Evolutionary conservation across 2,797 vertebrate genomes (phyloP), one percentile per base, ranked within the genome.

Genomic region (Pelochelys cantorii): DNA sequence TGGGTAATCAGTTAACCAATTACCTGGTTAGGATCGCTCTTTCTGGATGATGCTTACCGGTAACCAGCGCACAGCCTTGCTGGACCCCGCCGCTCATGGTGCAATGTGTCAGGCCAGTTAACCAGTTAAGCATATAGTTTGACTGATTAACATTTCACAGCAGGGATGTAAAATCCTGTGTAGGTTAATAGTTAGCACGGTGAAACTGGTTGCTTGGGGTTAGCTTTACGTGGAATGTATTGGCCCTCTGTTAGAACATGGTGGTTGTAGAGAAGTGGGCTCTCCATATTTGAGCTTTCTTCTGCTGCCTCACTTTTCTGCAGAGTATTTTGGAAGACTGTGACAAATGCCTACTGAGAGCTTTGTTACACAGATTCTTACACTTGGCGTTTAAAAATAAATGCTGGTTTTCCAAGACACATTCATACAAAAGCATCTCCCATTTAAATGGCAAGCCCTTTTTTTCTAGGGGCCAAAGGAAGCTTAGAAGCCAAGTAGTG

Each of bases 321-420:
- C 81, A 85, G 93, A 88, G 78, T 42, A 68, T 90, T 96, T 93
- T 84, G 23, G 88, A 96, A 94, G 86, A 92, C 88, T 81, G 79
- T 92, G 94, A 92, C 91, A 92, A 12, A 29, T 42, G 6, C 96
- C 93, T 93, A 92, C 93, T 84, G 78, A 80, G 81, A 92, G 89
- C 93, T 84, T 93, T 94, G 93, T 92, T 91, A 92, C 88, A 81
- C 93, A 87, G 95, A 93, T 57, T 89, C 91, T 93, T 25, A 6
- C 37, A 87, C 85, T 86, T 88, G 60, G 5, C 84, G 92, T 91
- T 95, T 94, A 96, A 97, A 96, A 96, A 95, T 95, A 93, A 96
- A 91, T 11, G 60, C 91, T 91, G 84, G 92, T 92, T 91, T 91
- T 81, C 79, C 60, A 91, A 88, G 85, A 95, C 56, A 71, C 95